These are phyloP conservation scores for Acipenser transmontanus DNA, from an alignment of 2,797 vertebrate species.

Conservation along the genomic window DNA sequence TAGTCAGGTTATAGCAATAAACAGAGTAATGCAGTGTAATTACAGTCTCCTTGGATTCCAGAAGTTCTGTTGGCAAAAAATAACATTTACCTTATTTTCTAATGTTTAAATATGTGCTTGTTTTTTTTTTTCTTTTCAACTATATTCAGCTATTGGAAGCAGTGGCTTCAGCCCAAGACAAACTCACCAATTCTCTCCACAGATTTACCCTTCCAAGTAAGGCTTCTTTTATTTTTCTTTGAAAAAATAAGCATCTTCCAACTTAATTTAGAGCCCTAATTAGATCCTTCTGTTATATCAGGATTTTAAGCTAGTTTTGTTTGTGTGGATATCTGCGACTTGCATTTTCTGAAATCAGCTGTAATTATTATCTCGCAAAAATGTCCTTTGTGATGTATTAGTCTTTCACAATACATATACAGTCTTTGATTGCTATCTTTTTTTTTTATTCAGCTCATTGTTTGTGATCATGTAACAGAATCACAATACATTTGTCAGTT, in stretches of 20 bases:
- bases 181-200: slow-evolving; percentile 96
- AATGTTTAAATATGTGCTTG: slow-evolving; percentile 45
- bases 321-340: slow-evolving; percentile 53
- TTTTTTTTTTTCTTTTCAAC: slow-evolving; percentile 66
- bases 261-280: slow-evolving; percentile 47
- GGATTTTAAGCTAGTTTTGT: slow-evolving; percentile 51
- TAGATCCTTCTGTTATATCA: slow-evolving; percentile 66
- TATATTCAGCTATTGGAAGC: slow-evolving; percentile 90
- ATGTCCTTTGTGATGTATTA: slow-evolving; percentile 52
- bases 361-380: slow-evolving; percentile 62
- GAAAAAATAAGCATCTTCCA: slow-evolving; percentile 44
- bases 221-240: slow-evolving; percentile 55
- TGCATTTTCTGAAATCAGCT: slow-evolving; percentile 50
- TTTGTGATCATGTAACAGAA: slow-evolving; percentile 53
- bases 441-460: slow-evolving; percentile 29
- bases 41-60: slow-evolving; percentile 59
- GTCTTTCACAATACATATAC: slow-evolving; percentile 46
- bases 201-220: slow-evolving; percentile 86
- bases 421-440: slow-evolving; percentile 44
- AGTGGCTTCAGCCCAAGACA: slow-evolving; percentile 99
- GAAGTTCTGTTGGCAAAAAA: slow-evolving; percentile 73
- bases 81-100: slow-evolving; percentile 70
- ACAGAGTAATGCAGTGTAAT: slow-evolving; percentile 58
- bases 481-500: slow-evolving; percentile 58
- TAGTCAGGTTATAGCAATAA: slow-evolving; percentile 63